A percentile compares a stretch with the other conserved stretches of the same genome.
Conservation (phyloP, 2,888 invertebrate species). For the Calameuta idolon region DNA sequence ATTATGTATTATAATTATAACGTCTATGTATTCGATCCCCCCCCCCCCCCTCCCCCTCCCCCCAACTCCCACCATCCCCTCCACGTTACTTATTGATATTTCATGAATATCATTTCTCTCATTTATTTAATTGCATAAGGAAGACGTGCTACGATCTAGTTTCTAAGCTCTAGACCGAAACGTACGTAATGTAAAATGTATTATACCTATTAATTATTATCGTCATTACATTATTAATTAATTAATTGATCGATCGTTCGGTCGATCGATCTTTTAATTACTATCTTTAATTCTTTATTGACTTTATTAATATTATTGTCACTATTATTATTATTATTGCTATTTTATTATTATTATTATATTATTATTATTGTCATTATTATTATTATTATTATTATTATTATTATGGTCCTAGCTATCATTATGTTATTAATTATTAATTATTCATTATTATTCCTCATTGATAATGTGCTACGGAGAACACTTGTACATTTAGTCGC, state of each 20-base stretch:
- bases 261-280: slow-evolving; percentile 5
- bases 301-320: slow-evolving; percentile 38
- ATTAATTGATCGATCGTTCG: neutral
- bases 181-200: slow-evolving; percentile 63
- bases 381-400: slow-evolving; percentile 10
- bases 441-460: neutral
- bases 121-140: slow-evolving; percentile 32
- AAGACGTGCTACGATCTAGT: slow-evolving; percentile 41
- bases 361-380: slow-evolving; percentile 33
- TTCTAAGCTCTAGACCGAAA: slow-evolving; percentile 51
- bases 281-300: slow-evolving; percentile 7
- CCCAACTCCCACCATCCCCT: neutral
- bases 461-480: neutral
- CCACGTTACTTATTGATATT: slow-evolving; percentile 37
- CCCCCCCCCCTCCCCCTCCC: too few species aligned
- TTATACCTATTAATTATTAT: slow-evolving; percentile 55
- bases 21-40: neutral
- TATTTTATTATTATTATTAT: slow-evolving; percentile 25
- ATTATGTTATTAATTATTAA: neutral
- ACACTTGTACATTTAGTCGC: slow-evolving; percentile 27
- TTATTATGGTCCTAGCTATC: too few species aligned
- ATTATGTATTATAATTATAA: slow-evolving; percentile 19
- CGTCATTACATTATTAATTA: slow-evolving; percentile 43
- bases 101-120: slow-evolving; percentile 30
- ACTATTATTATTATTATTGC: slow-evolving; percentile 38